Conservation (phyloP, 2,113 vertebrate genomes). For the Oreocharis arfaki region DNA sequence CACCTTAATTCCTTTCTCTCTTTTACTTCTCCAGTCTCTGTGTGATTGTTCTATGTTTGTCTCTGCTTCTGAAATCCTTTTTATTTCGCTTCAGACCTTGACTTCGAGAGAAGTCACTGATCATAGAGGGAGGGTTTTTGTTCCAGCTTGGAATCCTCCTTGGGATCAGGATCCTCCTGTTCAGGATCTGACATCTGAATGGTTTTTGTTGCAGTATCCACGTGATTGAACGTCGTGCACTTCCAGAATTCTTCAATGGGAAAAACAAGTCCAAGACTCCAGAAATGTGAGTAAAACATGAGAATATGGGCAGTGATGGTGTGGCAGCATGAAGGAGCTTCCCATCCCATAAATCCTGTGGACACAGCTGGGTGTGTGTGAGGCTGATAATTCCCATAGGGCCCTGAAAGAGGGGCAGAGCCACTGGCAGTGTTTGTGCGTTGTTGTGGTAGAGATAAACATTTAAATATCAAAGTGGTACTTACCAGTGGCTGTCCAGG, state of each 20-base stretch:
- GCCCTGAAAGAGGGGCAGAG: background rate
- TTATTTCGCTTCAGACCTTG: background rate
- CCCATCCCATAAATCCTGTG: too few relatives aligned
- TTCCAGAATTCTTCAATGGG: conserved; percentile 95
- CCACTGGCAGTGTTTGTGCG: fast-evolving
- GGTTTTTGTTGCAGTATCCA: conserved; percentile 79
- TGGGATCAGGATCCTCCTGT: background rate
- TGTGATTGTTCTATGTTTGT: background rate
- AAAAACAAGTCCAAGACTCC: conserved; percentile 98
- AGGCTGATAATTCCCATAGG: fast-evolving
- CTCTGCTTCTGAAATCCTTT: background rate
- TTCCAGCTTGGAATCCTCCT: background rate
- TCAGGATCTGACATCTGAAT: background rate
- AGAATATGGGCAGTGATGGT: fast-evolving
- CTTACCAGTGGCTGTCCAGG: background rate
- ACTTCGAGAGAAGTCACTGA: background rate
- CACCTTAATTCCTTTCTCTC: background rate
- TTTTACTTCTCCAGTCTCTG: background rate
- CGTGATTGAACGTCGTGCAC: conserved; percentile 90
- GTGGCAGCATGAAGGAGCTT: background rate
- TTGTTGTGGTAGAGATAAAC: background rate
- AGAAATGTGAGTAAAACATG: conserved; percentile 85
- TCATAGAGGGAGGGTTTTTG: background rate
- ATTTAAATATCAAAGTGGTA: too few relatives aligned
- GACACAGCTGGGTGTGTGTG: fast-evolving